Conservation (phyloP, 2,797 vertebrate genomes). For the Girardinus metallicus region DNA sequence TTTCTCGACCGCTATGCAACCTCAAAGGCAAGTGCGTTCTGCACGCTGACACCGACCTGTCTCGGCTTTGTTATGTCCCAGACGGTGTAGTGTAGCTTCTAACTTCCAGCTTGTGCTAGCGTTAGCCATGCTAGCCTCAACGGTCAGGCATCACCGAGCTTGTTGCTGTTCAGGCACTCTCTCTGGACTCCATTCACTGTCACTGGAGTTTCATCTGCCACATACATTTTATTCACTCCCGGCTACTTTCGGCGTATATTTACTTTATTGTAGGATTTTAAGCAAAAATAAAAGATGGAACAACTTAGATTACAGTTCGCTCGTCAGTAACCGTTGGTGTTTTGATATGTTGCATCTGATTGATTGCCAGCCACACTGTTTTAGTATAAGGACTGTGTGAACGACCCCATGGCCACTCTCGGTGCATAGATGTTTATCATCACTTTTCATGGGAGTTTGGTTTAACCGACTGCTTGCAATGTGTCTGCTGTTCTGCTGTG, state of each 20-base stretch:
- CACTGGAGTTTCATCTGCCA: constrained; percentile 14
- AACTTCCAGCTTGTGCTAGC: constrained; percentile 68
- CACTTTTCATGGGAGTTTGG: neutral
- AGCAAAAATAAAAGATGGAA: neutral
- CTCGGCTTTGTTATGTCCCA: constrained; percentile 27
- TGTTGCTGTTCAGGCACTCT: constrained; percentile 63
- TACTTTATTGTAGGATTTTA: neutral
- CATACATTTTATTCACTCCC: neutral
- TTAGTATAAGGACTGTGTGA: constrained; percentile 7
- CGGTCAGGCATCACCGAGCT: constrained; percentile 71
- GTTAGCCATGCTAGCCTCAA: constrained; percentile 68
- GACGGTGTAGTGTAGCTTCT: constrained; percentile 49
- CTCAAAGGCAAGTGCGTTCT: constrained; percentile 75
- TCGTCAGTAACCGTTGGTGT: constrained; percentile 34
- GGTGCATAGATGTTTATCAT: neutral
- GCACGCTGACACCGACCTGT: constrained; percentile 31
- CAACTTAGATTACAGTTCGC: constrained; percentile 53
- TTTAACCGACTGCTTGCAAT: constrained; percentile 14
- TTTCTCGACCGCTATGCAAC: constrained; percentile 76
- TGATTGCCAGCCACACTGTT: constrained; percentile 26
- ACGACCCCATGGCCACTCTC: neutral
- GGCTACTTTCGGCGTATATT: neutral
- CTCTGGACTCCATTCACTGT: constrained; percentile 33
- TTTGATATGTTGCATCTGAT: constrained; percentile 34
- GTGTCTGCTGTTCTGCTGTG: constrained; percentile 38